Evolutionary conservation across 92 coral and sea anemone species (phyloP).

Genomic region (Umimayanthus chanpuru): DNA sequence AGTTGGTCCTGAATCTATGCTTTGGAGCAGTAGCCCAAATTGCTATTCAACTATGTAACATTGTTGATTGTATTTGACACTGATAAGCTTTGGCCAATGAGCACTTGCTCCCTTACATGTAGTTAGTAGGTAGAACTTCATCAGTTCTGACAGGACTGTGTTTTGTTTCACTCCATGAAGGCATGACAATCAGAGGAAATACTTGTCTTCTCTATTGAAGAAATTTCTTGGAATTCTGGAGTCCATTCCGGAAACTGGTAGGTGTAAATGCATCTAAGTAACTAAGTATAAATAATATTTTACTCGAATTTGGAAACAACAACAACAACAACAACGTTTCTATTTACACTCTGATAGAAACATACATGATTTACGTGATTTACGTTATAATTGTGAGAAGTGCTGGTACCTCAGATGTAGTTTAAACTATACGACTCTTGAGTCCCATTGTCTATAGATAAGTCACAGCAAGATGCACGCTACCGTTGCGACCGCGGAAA

Average conservation of each 20-base stretch:
- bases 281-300: too few relatives aligned
- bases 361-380: background rate
- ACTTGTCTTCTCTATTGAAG: conserved; percentile 80
- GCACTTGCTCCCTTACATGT: background rate
- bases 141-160: background rate
- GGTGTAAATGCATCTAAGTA: background rate
- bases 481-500: too few relatives aligned
- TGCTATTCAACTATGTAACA: background rate
- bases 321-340: too few relatives aligned
- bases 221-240: conserved; percentile 75
- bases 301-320: too few relatives aligned
- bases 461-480: too few relatives aligned
- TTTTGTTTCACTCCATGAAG: conserved; percentile 42
- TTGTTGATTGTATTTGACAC: background rate
- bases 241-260: conserved; percentile 84
- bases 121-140: background rate
- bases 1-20: too few relatives aligned
- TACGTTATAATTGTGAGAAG: too few relatives aligned
- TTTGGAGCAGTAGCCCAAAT: background rate
- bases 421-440: too few relatives aligned
- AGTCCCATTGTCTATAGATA: too few relatives aligned
- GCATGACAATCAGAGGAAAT: conserved; percentile 74
- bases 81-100: background rate
- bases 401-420: too few relatives aligned
- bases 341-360: background rate